Conservation (phyloP, 2,888 invertebrate species). For the Drosophila eohydei region DNA sequence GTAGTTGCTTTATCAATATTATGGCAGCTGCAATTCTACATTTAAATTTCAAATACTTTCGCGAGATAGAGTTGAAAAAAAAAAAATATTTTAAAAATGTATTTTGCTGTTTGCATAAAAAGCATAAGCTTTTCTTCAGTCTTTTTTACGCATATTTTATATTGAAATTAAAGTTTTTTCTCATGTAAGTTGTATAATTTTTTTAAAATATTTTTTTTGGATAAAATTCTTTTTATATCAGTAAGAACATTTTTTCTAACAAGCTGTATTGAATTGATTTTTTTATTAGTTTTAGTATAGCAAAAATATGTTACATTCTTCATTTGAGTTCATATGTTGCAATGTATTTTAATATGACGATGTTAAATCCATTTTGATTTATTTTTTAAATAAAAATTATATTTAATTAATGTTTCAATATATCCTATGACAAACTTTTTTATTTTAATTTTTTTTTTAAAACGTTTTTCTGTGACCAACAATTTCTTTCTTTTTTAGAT, state of each 20-base stretch:
- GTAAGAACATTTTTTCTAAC: not conserved
- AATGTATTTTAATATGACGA: not conserved
- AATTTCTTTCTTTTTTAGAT: no score
- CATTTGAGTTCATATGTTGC: not conserved
- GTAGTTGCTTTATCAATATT: conserved; percentile 8
- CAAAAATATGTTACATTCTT: not conserved
- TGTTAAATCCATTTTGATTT: not conserved
- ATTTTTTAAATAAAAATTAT: not conserved
- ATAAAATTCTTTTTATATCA: not conserved
- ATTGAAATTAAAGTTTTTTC: not conserved
- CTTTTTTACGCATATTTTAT: not conserved
- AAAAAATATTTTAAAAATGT: not conserved
- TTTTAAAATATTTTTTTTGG: not conserved
- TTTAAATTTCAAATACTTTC: not conserved
- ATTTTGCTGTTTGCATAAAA: not conserved
- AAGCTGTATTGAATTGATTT: not conserved
- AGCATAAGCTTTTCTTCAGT: not conserved
- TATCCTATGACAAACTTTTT: not conserved
- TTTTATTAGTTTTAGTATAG: not conserved
- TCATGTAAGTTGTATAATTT: not conserved
- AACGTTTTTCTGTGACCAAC: no score
- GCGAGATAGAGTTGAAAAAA: not conserved
- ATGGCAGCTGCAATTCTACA: conserved; percentile 5
- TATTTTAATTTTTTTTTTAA: not conserved
- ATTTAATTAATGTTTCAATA: not conserved